Evolutionary conservation across 2,113 vertebrate species (phyloP), one percentile per base, ranked within the genome.

Genomic region (Rhineura floridana): DNA sequence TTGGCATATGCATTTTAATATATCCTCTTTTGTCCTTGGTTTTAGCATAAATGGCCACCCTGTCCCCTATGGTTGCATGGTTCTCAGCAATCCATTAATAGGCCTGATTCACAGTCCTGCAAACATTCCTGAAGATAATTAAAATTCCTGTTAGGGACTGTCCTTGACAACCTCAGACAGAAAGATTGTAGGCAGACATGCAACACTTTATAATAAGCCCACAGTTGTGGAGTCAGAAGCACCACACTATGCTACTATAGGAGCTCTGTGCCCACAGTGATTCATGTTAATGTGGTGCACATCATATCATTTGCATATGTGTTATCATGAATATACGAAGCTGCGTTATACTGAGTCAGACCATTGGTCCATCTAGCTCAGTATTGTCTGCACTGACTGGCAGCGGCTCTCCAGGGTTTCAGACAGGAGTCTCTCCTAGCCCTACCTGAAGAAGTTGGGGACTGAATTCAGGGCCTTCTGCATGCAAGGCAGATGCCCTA

Each of bases 241-340:
- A 1, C n/a, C 0, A 0, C 42, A 8, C 8, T 0, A 1, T 30
- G 33, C 33, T 1, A 0, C 6, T 0, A 0, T 15, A 15, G 30
- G 28, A 1, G 0, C 19, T n/a, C 36, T 62, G 30, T 25, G 9
- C 13, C 80, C 44, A 0, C 0, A 72, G n/a, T 44, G 3, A 83
- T 48, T 52, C 62, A 6, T 0, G 0, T 21, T 23, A 4, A 17
- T 25, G n/a, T 28, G 0, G 0, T 76, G 13, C 46, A 33, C 39
- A 21, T 11, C 0, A 0, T 0, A 30, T 21, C 63, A 5, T 77
- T 62, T 19, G 13, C 33, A 39, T n/a, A n/a, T 11, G 1, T 4
- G 6, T 42, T 89, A 10, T 4, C 77, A 65, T 6, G 42, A 23
- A n/a, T n/a, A n/a, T n/a, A n/a, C n/a, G n/a, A n/a, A n/a, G n/a